Base-by-base conservation (phyloP, 2,888 invertebrate species). In the Adelphocoris suturalis region DNA sequence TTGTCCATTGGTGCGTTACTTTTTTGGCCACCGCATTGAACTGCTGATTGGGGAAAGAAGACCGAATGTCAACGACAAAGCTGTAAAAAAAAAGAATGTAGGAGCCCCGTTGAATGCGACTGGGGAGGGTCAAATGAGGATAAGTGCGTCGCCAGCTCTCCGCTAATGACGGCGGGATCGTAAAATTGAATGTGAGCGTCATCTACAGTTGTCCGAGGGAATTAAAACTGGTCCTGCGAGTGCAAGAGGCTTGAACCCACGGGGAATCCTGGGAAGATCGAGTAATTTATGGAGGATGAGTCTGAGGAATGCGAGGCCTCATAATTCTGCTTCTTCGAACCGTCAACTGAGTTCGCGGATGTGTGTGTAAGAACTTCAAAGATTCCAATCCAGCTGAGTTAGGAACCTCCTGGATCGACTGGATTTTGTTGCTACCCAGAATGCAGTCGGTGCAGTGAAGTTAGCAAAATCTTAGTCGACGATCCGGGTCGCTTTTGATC, bases 131-230 rank as follows among this genome's bases (percentile, higher is more conserved):
- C 68, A 68, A 19, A 68, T 68, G 27, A 68, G 68, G 61, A n/a
- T 61, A 61, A 19, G 61, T 27, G 68, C 23, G 23, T 68, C 68
- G 9, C 68, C 23, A 12, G 9, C 23, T 68, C 68, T 0, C 68
- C 23, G 19, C 27, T 68, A 68, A 68, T 68, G 23, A 68, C 68
- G 68, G 13, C 23, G 27, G 68, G 68, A 23, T 68, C 68, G 68
- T 68, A 68, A 68, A 68, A 68, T 68, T 23, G 13, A 27, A 68
- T 68, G 68, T 68, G 68, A 68, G 68, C 68, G 68, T 68, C 68
- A 68, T 68, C 68, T 68, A 27, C 68, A 19, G 68, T 68, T 23
- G 68, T 68, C 68, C 68, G 27, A 68, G 68, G 27, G 68, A 68
- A 68, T 68, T 68, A 23, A 68, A 68, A 68, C 68, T 68, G 68